Conservation (phyloP, 1,140 invertebrate species). For the Nebria ingens region DNA sequence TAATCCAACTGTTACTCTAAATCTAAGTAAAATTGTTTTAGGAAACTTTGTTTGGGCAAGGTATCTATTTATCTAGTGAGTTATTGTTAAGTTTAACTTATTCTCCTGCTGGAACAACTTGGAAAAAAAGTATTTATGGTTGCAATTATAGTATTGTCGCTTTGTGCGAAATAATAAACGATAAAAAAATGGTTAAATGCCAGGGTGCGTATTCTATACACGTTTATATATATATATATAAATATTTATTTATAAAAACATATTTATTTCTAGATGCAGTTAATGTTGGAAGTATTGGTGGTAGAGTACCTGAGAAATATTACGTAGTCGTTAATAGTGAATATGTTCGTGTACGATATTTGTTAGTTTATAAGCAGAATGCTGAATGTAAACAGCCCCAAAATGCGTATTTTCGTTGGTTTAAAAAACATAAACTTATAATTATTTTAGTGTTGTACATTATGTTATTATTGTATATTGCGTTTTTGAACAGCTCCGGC, state of each 20-base stretch:
- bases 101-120: constrained; percentile 57
- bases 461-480: constrained; percentile 18
- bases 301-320: constrained; percentile 56
- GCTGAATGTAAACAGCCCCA: background rate
- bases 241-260: constrained; percentile 7
- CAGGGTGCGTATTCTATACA: constrained; percentile 20
- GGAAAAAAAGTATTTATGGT: constrained; percentile 62
- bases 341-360: constrained; percentile 61
- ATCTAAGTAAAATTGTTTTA: background rate
- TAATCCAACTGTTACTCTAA: background rate
- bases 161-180: constrained; percentile 66
- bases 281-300: constrained; percentile 37
- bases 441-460: constrained; percentile 18
- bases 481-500: constrained; percentile 14
- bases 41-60: constrained; percentile 59
- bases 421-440: constrained; percentile 17
- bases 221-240: constrained; percentile 21
- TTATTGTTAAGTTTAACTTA: constrained; percentile 56
- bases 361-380: constrained; percentile 57
- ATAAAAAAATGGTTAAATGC: constrained; percentile 48
- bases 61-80: constrained; percentile 65
- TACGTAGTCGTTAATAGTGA: constrained; percentile 68
- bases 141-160: constrained; percentile 63
- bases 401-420: constrained; percentile 4
- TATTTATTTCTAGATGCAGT: constrained; percentile 23